These are phyloP conservation scores for Aphodius sticticus DNA, from an alignment of 2,888 invertebrate genomes.

Conservation along the genomic window DNA sequence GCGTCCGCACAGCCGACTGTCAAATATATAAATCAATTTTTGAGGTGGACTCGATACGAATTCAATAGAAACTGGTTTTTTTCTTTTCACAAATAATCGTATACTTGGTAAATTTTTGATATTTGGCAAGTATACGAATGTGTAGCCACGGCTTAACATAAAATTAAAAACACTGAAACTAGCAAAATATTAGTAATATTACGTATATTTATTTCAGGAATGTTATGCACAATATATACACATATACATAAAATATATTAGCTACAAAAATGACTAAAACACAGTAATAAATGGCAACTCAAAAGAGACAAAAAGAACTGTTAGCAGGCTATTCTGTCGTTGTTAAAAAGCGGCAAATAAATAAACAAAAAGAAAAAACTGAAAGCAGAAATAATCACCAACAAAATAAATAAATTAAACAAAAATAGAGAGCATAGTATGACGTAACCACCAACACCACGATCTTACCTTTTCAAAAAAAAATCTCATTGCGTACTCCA, in stretches of 20 bases:
- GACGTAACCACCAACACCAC: constrained; percentile 5
- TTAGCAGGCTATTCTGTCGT: constrained; percentile 30
- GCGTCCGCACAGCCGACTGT: no score
- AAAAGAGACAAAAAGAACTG: constrained; percentile 11
- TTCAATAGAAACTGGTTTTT: no score
- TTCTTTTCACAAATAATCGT: no score
- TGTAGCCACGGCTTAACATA: no score
- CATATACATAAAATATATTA: constrained; percentile 5
- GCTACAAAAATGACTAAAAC: constrained; percentile 16
- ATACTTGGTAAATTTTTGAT: no score
- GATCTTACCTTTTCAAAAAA: constrained; percentile 6
- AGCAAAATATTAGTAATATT: no score
- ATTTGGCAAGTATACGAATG: no score
- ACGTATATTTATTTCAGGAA: background rate
- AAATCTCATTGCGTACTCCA: background rate
- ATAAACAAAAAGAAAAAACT: background rate
- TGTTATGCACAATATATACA: constrained; percentile 24
- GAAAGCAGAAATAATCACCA: background rate
- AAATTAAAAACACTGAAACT: no score
- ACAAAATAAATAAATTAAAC: constrained; percentile 6
- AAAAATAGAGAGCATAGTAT: background rate
- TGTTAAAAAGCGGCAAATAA: constrained; percentile 16
- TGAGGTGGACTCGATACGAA: no score
- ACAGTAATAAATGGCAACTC: constrained; percentile 7
- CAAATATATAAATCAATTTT: no score